Evolutionary conservation across 2,888 invertebrate species (phyloP).

Genomic region (Nomada ruficornis): DNA sequence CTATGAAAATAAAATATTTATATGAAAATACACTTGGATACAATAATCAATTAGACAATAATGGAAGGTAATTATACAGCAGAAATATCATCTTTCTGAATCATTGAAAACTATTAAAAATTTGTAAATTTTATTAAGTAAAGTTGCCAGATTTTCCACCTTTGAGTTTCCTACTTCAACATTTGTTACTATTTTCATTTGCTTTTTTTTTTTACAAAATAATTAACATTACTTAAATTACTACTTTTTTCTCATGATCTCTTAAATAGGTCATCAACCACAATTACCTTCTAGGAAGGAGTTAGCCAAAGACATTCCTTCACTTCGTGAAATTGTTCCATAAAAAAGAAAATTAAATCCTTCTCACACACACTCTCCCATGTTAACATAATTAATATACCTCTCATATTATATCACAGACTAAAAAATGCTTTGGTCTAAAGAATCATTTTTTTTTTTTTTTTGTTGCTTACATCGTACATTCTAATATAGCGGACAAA

Average conservation of each 20-base stretch:
- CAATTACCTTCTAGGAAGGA: constrained; percentile 43
- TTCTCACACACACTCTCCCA: constrained; percentile 69
- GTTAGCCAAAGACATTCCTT: constrained; percentile 43
- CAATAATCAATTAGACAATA: constrained; percentile 33
- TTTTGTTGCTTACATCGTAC: constrained; percentile 28
- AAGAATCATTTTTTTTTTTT: constrained; percentile 63
- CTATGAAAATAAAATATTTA: constrained; percentile 61
- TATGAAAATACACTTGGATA: constrained; percentile 43
- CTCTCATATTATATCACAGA: constrained; percentile 82
- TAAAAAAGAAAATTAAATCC: constrained; percentile 48
- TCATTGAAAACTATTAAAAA: constrained; percentile 9
- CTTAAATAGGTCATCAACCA: constrained; percentile 43
- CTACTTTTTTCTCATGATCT: constrained; percentile 37
- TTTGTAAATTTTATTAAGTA: constrained; percentile 13
- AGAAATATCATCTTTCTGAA: neutral
- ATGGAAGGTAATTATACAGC: constrained; percentile 9
- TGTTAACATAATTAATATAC: constrained; percentile 77
- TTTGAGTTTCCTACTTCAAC: constrained; percentile 37
- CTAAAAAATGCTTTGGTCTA: constrained; percentile 84
- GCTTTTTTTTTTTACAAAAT: constrained; percentile 41
- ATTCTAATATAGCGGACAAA: constrained; percentile 17
- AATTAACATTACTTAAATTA: constrained; percentile 49
- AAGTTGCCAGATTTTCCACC: constrained; percentile 8
- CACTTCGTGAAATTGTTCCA: constrained; percentile 38
- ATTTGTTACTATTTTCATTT: constrained; percentile 2